Evolutionary conservation across 2,113 vertebrate species (phyloP).

Genomic region (Hypomesus transpacificus): DNA sequence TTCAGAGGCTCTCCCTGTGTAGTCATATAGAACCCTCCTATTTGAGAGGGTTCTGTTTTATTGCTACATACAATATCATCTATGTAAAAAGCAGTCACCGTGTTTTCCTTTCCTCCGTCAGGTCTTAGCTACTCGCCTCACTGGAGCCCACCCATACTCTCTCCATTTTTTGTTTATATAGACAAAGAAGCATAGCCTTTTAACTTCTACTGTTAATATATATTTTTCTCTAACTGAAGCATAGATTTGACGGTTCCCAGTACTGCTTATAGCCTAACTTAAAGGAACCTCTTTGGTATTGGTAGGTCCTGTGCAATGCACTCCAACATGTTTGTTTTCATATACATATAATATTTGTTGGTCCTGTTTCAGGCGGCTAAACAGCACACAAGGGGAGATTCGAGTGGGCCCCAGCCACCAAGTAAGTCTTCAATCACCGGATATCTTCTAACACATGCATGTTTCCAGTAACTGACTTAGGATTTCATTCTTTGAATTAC

Average conservation of each 20-base stretch:
- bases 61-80: slow-evolving; percentile 64
- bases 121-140: background rate
- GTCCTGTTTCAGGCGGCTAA: slow-evolving; percentile 84
- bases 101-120: slow-evolving; percentile 7
- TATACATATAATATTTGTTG: slow-evolving; percentile 39
- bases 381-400: slow-evolving; percentile 99
- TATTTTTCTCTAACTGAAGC: slow-evolving; percentile 22
- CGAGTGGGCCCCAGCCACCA: slow-evolving; percentile 98
- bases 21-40: slow-evolving; percentile 42
- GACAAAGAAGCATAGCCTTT: background rate
- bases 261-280: background rate
- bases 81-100: slow-evolving; percentile 38
- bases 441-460: too few species aligned
- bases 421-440: slow-evolving; percentile 69
- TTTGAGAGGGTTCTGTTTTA: slow-evolving; percentile 64
- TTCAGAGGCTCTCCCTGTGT: slow-evolving; percentile 71
- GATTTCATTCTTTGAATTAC: too few species aligned
- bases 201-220: too few species aligned
- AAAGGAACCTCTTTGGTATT: background rate
- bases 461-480: too few species aligned
- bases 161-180: background rate
- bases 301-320: too few species aligned
- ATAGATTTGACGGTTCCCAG: background rate
- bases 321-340: slow-evolving; percentile 14
- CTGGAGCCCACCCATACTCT: background rate